Conservation (phyloP, 35 echinoderm and acorn worm genomes). For the Heliocidaris erythrogramma region DNA sequence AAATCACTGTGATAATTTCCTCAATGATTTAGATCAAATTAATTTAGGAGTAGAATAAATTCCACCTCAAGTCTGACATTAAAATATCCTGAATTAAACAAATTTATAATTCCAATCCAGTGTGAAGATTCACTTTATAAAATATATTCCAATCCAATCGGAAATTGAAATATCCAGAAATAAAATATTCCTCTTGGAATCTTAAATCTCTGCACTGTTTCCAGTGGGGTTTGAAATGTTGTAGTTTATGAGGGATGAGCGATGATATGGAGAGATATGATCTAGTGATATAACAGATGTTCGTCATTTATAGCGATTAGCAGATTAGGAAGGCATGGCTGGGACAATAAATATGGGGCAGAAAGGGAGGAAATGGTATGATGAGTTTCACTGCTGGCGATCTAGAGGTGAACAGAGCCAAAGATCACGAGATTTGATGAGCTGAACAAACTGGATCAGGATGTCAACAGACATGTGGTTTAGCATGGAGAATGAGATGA, state of each 20-base stretch:
- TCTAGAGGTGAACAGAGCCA: neutral
- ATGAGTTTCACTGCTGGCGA: neutral
- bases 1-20: too few species aligned
- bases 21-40: too few species aligned
- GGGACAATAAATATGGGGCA: neutral
- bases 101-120: neutral
- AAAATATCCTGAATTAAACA: neutral
- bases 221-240: neutral
- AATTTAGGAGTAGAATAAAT: neutral
- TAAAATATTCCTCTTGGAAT: neutral
- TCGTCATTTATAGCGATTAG: neutral
- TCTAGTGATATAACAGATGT: neutral
- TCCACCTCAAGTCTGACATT: neutral
- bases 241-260: neutral
- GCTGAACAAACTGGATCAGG: conserved; percentile 15
- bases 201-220: neutral
- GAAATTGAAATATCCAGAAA: too few species aligned
- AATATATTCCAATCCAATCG: too few species aligned
- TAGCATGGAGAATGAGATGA: neutral
- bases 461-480: conserved; percentile 16
- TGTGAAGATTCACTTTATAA: neutral
- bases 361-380: neutral
- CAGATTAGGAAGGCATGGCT: neutral
- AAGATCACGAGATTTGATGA: conserved; percentile 10
- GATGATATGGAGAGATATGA: neutral